phyloP scores from a whole-genome alignment of 2,888 invertebrate genomes.

The Syritta pipiens region DNA sequence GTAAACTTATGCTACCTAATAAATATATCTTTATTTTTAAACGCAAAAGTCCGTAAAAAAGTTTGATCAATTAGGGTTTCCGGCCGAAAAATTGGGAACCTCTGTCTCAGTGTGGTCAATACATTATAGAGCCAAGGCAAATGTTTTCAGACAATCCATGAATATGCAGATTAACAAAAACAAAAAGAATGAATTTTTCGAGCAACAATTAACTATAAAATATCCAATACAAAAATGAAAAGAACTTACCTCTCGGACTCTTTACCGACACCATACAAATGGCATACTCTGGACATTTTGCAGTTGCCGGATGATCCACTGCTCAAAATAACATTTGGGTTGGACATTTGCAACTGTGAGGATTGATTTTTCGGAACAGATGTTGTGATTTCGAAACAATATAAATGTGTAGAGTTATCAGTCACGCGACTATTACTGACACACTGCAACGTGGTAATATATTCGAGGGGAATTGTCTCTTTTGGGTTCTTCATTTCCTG shows the following conservation, averaged over 20 bases:
- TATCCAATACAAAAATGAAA: neutral
- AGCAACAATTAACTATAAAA: neutral
- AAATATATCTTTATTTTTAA: too few relatives aligned
- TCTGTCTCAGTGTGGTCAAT: too few relatives aligned
- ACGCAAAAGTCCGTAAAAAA: too few relatives aligned
- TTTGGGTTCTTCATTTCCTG: conserved; percentile 85
- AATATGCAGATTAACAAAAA: too few relatives aligned
- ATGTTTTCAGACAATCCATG: too few relatives aligned
- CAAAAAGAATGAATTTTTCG: neutral
- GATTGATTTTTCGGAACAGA: conserved; percentile 76
- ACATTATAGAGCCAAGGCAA: too few relatives aligned
- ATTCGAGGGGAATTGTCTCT: conserved; percentile 85
- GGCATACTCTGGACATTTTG: conserved; percentile 76
- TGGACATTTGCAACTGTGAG: conserved; percentile 71
- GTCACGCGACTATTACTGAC: conserved; percentile 79
- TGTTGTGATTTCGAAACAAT: conserved; percentile 78
- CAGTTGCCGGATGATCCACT: conserved; percentile 76
- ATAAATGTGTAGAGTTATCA: conserved; percentile 78
- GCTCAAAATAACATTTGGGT: conserved; percentile 77
- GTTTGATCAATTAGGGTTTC: too few relatives aligned
- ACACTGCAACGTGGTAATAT: conserved; percentile 79
- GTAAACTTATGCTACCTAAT: too few relatives aligned
- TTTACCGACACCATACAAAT: conserved; percentile 79
- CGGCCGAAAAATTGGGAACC: too few relatives aligned
- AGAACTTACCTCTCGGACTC: conserved; percentile 76